A percentile compares a stretch with the other conserved stretches of the same genome.
Evolutionary conservation across 2,113 vertebrate genomes (phyloP).

Genomic region (Brevimyrus niger): DNA sequence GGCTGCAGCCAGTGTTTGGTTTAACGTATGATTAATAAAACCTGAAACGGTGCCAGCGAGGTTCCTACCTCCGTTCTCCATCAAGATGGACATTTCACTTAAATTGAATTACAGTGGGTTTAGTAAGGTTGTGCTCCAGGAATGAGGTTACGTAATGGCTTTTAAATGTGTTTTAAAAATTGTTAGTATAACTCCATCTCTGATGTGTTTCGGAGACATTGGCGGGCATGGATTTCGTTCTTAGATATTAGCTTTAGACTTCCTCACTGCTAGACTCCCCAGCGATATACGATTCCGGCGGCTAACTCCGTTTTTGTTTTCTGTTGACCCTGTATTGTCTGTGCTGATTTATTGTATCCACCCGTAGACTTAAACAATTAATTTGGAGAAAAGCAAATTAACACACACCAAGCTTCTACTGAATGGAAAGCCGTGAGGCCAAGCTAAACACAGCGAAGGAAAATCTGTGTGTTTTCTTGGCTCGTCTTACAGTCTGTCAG

Average conservation of each 20-base stretch:
- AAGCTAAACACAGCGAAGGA: background rate
- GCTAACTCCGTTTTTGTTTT: background rate
- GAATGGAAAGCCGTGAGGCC: background rate
- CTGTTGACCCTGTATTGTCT: background rate
- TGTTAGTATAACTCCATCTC: background rate
- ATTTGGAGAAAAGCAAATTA: background rate
- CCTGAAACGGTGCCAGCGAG: background rate
- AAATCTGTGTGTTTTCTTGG: background rate
- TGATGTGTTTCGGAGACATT: background rate
- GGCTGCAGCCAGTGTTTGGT: background rate
- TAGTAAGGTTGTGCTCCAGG: background rate
- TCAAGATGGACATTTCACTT: background rate
- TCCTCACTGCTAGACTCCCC: background rate
- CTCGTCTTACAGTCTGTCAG: conserved; percentile 15
- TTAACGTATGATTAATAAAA: background rate
- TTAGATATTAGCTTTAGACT: background rate
- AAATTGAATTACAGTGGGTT: background rate
- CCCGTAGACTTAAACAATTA: background rate
- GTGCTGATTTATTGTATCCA: background rate
- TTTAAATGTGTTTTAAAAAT: background rate
- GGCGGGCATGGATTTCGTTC: background rate
- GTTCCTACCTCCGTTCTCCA: background rate
- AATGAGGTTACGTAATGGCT: background rate
- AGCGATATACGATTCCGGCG: background rate
- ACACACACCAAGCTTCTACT: background rate